Conservation (phyloP, 2,888 invertebrate species). For the Himalopsyche japonica region DNA sequence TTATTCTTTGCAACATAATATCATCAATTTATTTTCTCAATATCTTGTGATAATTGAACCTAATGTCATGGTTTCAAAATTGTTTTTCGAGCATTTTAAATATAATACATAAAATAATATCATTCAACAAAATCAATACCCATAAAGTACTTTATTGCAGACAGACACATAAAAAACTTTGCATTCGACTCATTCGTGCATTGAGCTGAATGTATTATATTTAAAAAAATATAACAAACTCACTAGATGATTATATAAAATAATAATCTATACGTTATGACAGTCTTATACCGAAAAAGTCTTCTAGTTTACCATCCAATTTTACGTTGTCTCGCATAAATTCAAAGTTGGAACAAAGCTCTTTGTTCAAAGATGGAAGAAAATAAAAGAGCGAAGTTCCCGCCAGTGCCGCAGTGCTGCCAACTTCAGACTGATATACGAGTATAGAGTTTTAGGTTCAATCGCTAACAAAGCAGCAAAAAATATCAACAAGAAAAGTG, state of each 20-base stretch:
- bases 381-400: constrained; percentile 11
- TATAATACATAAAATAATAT: too few species aligned
- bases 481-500: background rate
- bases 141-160: too few species aligned
- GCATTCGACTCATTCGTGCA: too few species aligned
- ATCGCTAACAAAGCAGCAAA: background rate
- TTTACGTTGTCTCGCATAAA: constrained; percentile 12
- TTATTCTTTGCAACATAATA: too few species aligned
- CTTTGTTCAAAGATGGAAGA: background rate
- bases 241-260: background rate
- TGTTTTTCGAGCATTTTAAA: too few species aligned
- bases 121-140: too few species aligned
- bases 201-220: background rate
- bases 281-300: background rate
- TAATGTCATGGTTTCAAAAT: too few species aligned
- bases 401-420: constrained; percentile 5
- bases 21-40: too few species aligned
- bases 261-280: background rate
- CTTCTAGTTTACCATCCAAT: background rate
- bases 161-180: too few species aligned
- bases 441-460: constrained; percentile 6
- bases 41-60: too few species aligned
- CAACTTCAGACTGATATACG: constrained; percentile 20
- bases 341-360: constrained; percentile 9
- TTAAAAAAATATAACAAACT: background rate